Base-by-base conservation (phyloP, 2,113 vertebrate species). In the Oriolus oriolus region DNA sequence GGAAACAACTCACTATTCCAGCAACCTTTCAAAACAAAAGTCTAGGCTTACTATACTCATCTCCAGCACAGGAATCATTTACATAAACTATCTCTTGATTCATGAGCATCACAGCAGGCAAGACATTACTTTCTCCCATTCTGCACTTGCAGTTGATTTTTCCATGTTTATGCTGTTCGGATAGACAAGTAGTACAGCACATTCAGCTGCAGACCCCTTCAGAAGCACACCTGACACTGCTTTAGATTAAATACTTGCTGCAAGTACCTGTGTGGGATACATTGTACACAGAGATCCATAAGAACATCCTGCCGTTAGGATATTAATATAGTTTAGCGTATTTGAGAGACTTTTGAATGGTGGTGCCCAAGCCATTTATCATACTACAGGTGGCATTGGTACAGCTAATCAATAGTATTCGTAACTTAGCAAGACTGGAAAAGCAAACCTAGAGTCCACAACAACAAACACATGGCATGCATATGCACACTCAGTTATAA, bases 51-150 rank as follows among this genome's bases (percentile, higher is more conserved):
- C 57, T 35, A 89, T 5, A 37, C 18, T 87, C 81, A 64, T 66
- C 35, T 73, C 53, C 37, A 79, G 41, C 9, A 45, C 31, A 65
- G 1, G 1, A 70, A 28, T 61, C 78, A 85, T 76, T 94, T 94
- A 84, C 66, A 54, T 57, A 88, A 93, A 79, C 75, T 66, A 41
- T 74, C 66, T 79, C 47, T 65, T 30, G 33, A 94, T 83, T 96
- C 71, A 88, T 47, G 44, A 95, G 19, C 63, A 92, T 59, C 87
- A 74, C 82, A 94, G 73, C 71, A 93, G 95, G 70, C 17, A 73
- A 64, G 56, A 64, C 45, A 63, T 65, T 73, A 31, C 39, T 37
- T 68, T 89, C 50, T 45, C 33, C 59, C 33, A 9, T 22, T 52
- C 56, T 44, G 70, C 50, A 77, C 56, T 66, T 50, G 37, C 24